Base-by-base conservation (phyloP, 1,140 invertebrate genomes). In the Bilobella aurantiaca region DNA sequence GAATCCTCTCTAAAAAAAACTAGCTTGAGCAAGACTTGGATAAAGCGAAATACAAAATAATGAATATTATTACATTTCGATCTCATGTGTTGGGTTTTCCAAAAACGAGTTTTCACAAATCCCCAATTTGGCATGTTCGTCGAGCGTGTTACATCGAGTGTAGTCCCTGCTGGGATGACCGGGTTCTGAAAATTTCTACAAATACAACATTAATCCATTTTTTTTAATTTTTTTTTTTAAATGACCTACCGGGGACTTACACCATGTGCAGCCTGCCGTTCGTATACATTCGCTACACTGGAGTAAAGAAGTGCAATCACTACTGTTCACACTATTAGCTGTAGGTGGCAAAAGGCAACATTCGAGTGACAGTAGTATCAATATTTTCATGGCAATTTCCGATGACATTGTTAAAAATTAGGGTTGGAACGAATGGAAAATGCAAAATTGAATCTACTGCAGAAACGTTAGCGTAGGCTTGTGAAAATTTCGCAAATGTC, bases 241-340 rank as follows among this genome's bases (percentile, higher is more conserved):
- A 28, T 32, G 27, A 28, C 46, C 63, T 60, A 66, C 68, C 25
- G 62, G 57, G 46, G 63, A 58, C 30, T 62, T 67, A 30, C 68
- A 69, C 68, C 68, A 69, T 21, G 30, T 59, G 49, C 68, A 69
- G 53, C 62, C 47, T 3, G 46, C 1, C 14, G 57, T 62, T 25
- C 29, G 16, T 1, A 69, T 66, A 21, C 68, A 69, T 58, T 59
- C 23, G 0, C 21, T 53, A 62, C 68, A 69, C 28, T 56, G 1
- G 42, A 5, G 30, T n/a, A 27, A 23, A 3, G n/a, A 42, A 42
- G 21, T 46, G 34, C 59, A 62, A 14, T 62, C 49, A 53, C 37
- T 42, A 12, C 37, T n/a, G 37, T 81, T 98, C n/a, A n/a, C n/a
- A n/a, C n/a, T n/a, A n/a, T n/a, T n/a, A n/a, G n/a, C n/a, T n/a